Conservation (phyloP, 2,888 invertebrate species). For the Spodoptera littoralis region DNA sequence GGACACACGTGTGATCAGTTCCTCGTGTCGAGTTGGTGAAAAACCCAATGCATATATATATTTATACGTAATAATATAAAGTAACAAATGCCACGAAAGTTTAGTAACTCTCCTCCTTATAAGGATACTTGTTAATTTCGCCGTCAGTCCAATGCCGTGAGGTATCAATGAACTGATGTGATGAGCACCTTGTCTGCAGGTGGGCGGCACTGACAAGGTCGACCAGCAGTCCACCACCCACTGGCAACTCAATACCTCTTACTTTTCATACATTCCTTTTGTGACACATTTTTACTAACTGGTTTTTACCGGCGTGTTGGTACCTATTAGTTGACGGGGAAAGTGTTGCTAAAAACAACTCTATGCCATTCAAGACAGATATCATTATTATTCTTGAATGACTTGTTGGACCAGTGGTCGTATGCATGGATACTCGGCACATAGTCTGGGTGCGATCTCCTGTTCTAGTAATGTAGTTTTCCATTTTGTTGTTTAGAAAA, state of each 20-base stretch:
- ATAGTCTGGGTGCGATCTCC: no score
- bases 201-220: conserved; percentile 41
- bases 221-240: conserved; percentile 30
- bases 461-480: no score
- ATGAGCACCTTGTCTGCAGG: conserved; percentile 36
- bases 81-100: conserved; percentile 1
- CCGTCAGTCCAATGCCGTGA: conserved; percentile 20
- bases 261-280: conserved; percentile 41
- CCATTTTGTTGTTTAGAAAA: no score
- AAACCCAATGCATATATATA: not conserved
- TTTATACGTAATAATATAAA: not conserved
- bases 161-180: conserved; percentile 43
- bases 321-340: conserved; percentile 1
- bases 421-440: no score
- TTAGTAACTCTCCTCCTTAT: conserved; percentile 3
- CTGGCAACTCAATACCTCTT: conserved; percentile 34
- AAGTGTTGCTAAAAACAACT: conserved; percentile 7
- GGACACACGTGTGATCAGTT: no score
- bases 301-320: not conserved
- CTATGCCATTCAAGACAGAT: no score
- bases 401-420: no score
- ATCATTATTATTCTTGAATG: no score
- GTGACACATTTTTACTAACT: conserved; percentile 16
- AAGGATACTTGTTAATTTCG: conserved; percentile 27
- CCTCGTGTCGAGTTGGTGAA: no score